Conservation (phyloP, 2,113 vertebrate genomes). For the Furnarius figulus region DNA sequence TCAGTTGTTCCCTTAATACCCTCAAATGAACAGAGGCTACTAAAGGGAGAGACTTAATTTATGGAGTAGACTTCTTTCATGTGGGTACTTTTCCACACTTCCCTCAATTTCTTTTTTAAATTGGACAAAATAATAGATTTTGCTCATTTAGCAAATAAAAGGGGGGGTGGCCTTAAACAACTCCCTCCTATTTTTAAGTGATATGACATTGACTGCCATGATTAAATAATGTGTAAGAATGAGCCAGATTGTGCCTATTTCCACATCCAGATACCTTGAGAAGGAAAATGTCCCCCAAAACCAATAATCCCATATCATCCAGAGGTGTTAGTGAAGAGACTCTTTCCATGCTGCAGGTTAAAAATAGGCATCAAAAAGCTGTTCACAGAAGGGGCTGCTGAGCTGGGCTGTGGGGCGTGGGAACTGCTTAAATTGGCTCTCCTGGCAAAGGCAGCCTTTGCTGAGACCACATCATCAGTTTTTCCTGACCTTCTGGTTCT, state of each 20-base stretch:
- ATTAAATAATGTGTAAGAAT: not conserved
- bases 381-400: not conserved
- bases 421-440: not conserved
- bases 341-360: not conserved
- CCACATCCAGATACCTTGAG: not conserved
- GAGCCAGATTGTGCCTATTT: not conserved
- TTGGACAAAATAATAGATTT: not conserved
- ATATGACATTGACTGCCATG: not conserved
- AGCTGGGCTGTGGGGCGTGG: not conserved
- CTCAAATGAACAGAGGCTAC: not conserved
- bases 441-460: not conserved
- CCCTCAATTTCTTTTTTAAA: not conserved
- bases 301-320: not conserved
- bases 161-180: not conserved
- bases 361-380: not conserved
- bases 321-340: conserved; percentile 15
- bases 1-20: not conserved
- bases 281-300: not conserved
- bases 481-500: not conserved
- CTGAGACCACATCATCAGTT: not conserved
- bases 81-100: not conserved
- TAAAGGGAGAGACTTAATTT: not conserved
- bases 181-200: not conserved
- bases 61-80: not conserved
- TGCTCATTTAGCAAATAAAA: not conserved